Evolutionary conservation across 1,140 invertebrate genomes (phyloP).

Genomic region (Conus betulinus): DNA sequence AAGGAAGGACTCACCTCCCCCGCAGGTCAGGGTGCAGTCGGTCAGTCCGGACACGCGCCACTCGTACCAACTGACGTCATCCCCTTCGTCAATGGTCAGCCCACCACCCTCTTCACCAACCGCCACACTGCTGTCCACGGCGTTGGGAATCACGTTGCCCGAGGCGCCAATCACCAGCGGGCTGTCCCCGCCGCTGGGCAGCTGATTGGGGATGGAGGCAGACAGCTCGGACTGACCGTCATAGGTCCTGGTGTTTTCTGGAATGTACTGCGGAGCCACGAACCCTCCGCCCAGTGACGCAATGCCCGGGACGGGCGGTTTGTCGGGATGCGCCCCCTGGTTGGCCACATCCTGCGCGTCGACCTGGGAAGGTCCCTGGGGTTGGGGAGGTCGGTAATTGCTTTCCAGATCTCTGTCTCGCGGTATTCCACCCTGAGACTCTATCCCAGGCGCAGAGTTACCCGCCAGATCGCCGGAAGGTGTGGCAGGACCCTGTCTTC

Average conservation of each 20-base stretch:
- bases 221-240: background rate
- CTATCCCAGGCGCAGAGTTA: background rate
- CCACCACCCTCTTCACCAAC: conserved; percentile 16
- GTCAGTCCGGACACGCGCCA: conserved; percentile 88
- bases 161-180: background rate
- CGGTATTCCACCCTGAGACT: background rate
- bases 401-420: background rate
- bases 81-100: conserved; percentile 8
- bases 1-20: conserved; percentile 81
- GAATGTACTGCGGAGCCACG: conserved; percentile 11
- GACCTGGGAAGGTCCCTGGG: background rate
- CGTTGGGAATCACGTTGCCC: background rate
- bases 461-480: background rate
- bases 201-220: background rate
- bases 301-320: background rate
- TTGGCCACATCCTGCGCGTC: background rate
- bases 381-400: background rate
- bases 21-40: conserved; percentile 87
- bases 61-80: conserved; percentile 47
- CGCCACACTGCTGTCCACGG: conserved; percentile 18
- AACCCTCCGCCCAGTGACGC: background rate
- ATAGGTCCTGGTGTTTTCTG: background rate
- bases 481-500: background rate
- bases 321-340: background rate
- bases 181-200: background rate